These are phyloP conservation scores for Campoplex capitator DNA, from an alignment of 2,888 invertebrate species.

Conservation along the genomic window DNA sequence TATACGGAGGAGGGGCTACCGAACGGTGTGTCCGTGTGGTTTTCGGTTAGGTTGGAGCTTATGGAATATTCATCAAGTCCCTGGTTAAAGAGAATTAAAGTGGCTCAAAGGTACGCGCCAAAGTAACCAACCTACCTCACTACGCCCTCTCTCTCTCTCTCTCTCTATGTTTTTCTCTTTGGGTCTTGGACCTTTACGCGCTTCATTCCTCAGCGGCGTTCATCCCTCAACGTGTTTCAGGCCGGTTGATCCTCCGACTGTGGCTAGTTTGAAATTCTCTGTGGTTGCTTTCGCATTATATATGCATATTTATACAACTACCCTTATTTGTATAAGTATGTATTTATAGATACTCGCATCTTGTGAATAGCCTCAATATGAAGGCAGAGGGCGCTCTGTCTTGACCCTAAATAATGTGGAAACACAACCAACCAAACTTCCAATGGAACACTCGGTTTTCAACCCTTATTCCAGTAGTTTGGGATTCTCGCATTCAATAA, in stretches of 20 bases:
- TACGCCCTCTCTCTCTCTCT: conserved; percentile 28
- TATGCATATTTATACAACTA: background rate
- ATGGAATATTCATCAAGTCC: conserved; percentile 81
- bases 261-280: conserved; percentile 64
- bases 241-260: conserved; percentile 64
- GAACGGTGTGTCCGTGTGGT: conserved; percentile 72
- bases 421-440: conserved; percentile 1
- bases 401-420: background rate
- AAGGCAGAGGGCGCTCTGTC: background rate
- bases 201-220: conserved; percentile 27
- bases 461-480: conserved; percentile 14
- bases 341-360: background rate
- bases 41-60: conserved; percentile 75
- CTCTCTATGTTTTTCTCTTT: conserved; percentile 40
- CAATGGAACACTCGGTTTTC: conserved; percentile 42
- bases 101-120: conserved; percentile 76
- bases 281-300: conserved; percentile 53
- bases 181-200: conserved; percentile 42
- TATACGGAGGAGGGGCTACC: conserved; percentile 73
- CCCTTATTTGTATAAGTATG: background rate
- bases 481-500: conserved; percentile 1
- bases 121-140: conserved; percentile 68
- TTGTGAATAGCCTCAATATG: background rate
- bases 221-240: conserved; percentile 52
- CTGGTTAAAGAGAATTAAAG: conserved; percentile 79